Evolutionary conservation across 1,140 invertebrate species (phyloP), one percentile per base, ranked within the genome.

Genomic region (Charaxes varanes): DNA sequence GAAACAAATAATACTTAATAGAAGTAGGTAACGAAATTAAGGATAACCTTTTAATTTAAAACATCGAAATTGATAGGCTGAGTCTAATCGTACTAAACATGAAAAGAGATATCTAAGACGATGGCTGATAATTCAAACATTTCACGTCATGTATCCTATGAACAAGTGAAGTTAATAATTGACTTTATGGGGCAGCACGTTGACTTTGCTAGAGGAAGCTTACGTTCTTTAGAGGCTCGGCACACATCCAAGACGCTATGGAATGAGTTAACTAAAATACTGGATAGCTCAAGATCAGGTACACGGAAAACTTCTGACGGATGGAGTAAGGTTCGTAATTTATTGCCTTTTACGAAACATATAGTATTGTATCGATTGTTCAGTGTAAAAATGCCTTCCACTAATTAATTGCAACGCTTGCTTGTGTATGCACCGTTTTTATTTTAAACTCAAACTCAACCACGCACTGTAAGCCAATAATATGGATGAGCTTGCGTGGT

Each of bases 151-250:
- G 65, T 74, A n/a, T 59, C 63, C 0, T 62, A 61, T n/a, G 73
- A 72, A 3, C 68, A 78, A 44, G 35, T 67, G 8, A 74, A 72
- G 36, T 24, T 44, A n/a, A 44, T 74, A 17, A 48, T 78, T 18
- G 70, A 74, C 16, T 78, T 71, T 28, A 74, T 74, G 68, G 57
- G 51, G 2, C 68, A 70, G 40, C 70, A 78, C 30, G 43, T 60
- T 14, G 63, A 72, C 7, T 68, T 78, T 11, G 70, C 70, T 2
- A 46, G 53, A 1, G 70, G 70, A 5, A 55, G 41, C 6, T 28
- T 60, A 1, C 58, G 70, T 0, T 55, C 63, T 0, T 16, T 65
- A 2, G 64, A 72, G 37, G 66, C 59, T 2, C 41, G 73, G 3
- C 61, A 71, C 26, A 54, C 43, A 6, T 70, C 64, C 0, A 74